Base-by-base conservation (phyloP, 2,888 invertebrate species). In the Unio pictorum region DNA sequence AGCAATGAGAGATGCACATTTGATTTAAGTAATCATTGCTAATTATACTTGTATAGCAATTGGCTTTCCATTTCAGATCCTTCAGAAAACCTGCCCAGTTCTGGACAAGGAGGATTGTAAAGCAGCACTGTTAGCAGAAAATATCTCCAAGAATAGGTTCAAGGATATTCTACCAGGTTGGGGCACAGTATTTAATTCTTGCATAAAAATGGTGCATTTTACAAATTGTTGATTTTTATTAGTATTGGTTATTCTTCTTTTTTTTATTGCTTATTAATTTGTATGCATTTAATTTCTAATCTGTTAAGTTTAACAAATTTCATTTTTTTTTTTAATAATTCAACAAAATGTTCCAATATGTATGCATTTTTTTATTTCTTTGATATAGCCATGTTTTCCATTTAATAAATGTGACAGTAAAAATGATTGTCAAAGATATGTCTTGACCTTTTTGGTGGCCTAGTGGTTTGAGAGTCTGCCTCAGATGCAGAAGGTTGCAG, bases 111-210 rank as follows among this genome's bases (percentile, higher is more conserved):
- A 85, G 54, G 86, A 88, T 68, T 88, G 81, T 66, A 82, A 84
- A 64, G 85, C 84, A 63, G 87, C 86, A 6, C 61, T 80, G 55
- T 76, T 75, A 6, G 68, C 81, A 30, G 83, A 83, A 63, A 88
- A 88, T 69, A 76, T 84, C 57, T 75, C 74, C 63, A 88, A 88
- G 73, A 88, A 87, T 73, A 77, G 88, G 63, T 84, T 85, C 67
- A 82, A 82, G 64, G 86, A 87, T 65, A 84, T 88, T n/a, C 72
- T 88, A 20, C 88, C 88, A 74, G 84, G 86, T 86, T 70, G 67
- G 68, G 54, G 57, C 62, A 11, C 30, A 56, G 30, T 45, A 23
- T 23, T 23, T 23, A 23, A 23, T 23, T 23, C 23, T 23, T 23
- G 23, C 28, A 34, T 34, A 30, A 62, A n/a, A 55, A 20, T 23